Conservation (phyloP, 2,888 invertebrate genomes). For the Pollenia griseotomentosa region DNA sequence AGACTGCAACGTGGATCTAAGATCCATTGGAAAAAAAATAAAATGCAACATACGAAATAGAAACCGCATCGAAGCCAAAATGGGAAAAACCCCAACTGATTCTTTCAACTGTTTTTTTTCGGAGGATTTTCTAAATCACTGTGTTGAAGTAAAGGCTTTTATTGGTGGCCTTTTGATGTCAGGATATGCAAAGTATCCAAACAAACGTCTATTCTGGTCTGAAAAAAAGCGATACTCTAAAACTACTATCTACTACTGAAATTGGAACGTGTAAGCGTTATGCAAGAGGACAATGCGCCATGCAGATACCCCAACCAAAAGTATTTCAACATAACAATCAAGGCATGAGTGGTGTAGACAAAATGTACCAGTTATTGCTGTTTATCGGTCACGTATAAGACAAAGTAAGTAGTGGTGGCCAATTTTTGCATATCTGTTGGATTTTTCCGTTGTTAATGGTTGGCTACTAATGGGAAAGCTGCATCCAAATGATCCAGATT, state of each 20-base stretch:
- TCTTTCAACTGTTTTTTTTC: no score
- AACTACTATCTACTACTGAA: no score
- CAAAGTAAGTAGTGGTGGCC: not conserved
- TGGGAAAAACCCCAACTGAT: conserved; percentile 7
- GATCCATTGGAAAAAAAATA: not conserved
- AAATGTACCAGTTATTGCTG: conserved; percentile 26
- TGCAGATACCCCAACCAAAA: conserved; percentile 32
- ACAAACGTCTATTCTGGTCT: no score
- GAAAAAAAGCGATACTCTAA: no score
- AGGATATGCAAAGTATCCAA: no score
- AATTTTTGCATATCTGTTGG: not conserved
- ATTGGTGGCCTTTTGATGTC: no score
- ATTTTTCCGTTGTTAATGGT: not conserved
- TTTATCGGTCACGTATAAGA: conserved; percentile 10
- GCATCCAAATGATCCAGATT: not conserved
- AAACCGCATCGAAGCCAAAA: conserved; percentile 10
- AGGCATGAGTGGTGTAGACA: conserved; percentile 5
- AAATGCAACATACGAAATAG: not conserved
- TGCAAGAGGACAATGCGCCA: not conserved
- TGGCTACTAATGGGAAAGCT: not conserved
- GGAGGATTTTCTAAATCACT: no score
- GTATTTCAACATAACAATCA: conserved; percentile 5
- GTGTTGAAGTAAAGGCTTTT: no score
- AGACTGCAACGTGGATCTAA: no score
- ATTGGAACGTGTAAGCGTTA: no score